Percentiles rank a stretch among this genome's conserved stretches.
These are phyloP conservation scores for Tetrax tetrax DNA, from an alignment of 2,113 vertebrate species.

Conservation along the genomic window DNA sequence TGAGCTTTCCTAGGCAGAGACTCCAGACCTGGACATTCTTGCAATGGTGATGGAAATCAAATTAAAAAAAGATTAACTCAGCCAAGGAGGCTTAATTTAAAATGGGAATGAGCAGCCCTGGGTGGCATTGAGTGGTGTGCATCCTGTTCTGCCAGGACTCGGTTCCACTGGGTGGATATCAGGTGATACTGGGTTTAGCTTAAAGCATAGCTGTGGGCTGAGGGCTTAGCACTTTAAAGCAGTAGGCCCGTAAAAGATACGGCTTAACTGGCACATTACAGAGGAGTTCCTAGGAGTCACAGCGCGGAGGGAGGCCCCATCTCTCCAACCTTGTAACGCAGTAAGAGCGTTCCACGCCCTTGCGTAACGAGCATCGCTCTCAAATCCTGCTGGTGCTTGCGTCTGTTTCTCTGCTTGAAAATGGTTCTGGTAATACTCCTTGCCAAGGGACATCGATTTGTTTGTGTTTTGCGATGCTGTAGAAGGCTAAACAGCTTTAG, in stretches of 20 bases:
- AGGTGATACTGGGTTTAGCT: background rate
- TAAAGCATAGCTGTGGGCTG: background rate
- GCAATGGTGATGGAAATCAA: background rate
- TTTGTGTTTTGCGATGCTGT: background rate
- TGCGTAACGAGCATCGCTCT: background rate
- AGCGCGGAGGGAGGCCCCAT: background rate
- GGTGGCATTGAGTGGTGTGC: too few relatives aligned
- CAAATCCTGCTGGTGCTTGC: background rate
- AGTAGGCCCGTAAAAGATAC: rapidly evolving
- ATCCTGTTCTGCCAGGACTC: background rate
- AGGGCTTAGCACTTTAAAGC: background rate
- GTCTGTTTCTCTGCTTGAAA: background rate
- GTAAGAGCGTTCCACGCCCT: background rate
- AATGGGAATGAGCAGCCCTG: background rate
- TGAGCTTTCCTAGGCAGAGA: background rate
- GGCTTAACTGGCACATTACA: background rate
- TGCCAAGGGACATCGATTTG: background rate
- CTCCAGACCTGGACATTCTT: background rate
- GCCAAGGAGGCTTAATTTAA: background rate
- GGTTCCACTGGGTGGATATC: background rate
- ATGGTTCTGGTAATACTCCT: background rate
- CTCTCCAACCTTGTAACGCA: background rate
- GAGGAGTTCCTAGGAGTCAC: background rate
- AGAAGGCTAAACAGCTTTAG: background rate
- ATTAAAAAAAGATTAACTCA: background rate